phyloP scores from a whole-genome alignment of 2,113 vertebrate species.

The Phalacrocorax brasilianus region DNA sequence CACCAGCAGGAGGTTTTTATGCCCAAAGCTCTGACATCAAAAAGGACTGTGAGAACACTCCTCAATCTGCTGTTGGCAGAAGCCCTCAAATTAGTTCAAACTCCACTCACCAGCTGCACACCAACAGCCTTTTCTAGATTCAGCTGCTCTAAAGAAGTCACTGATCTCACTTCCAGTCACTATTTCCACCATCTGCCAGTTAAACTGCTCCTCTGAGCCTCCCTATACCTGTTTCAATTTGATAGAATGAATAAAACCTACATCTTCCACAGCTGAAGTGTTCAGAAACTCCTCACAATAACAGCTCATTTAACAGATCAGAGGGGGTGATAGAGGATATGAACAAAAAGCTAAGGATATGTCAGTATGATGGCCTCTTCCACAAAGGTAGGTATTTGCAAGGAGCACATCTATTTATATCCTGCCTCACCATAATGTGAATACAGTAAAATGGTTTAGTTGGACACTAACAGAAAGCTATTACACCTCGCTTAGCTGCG shows the following conservation, averaged over 20 bases:
- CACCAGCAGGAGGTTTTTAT: neutral
- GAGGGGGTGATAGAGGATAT: neutral
- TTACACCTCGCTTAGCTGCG: neutral
- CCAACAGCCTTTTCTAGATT: conserved; percentile 37
- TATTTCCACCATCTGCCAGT: conserved; percentile 38
- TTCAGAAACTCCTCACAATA: neutral
- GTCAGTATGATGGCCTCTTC: neutral
- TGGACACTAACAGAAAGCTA: neutral
- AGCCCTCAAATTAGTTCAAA: neutral
- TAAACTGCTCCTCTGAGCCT: neutral
- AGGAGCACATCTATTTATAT: neutral
- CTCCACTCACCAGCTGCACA: conserved; percentile 36
- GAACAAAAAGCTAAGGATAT: neutral
- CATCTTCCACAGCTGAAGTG: neutral
- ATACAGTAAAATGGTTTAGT: neutral
- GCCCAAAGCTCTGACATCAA: conserved; percentile 7
- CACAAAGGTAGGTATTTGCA: neutral
- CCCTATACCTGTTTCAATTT: neutral
- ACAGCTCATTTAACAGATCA: neutral
- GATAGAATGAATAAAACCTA: neutral
- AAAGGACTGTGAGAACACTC: conserved; percentile 9
- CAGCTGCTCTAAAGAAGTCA: neutral
- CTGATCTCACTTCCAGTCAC: conserved; percentile 44
- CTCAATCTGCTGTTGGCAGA: conserved; percentile 44
- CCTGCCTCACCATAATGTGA: neutral